Conservation (phyloP, 2,888 invertebrate genomes). For the Timema cristinae region DNA sequence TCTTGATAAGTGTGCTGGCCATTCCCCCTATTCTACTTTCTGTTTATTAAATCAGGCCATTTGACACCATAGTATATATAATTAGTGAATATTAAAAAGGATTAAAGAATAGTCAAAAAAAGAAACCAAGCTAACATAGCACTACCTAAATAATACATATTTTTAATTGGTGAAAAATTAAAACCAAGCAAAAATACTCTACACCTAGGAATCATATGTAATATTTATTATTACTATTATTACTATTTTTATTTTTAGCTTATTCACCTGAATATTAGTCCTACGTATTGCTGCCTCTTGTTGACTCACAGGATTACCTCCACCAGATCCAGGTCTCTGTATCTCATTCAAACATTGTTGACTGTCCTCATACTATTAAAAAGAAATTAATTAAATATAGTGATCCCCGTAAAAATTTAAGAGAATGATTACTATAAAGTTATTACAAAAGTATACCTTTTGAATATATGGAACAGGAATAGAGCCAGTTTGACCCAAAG, state of each 20-base stretch:
- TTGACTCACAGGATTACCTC: slow-evolving; percentile 32
- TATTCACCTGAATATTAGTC: slow-evolving; percentile 31
- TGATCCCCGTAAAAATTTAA: background rate
- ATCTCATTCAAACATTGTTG: slow-evolving; percentile 42
- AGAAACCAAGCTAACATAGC: no score
- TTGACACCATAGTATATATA: no score
- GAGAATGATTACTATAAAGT: background rate
- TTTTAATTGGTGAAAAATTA: no score
- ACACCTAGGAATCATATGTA: no score
- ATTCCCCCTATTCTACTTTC: no score
- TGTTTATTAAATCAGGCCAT: no score
- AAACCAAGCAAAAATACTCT: no score
- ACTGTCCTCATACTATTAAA: slow-evolving; percentile 46
- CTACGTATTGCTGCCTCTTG: slow-evolving; percentile 30
- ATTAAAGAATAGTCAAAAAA: no score
- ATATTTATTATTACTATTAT: no score
- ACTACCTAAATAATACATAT: no score
- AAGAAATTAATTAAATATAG: background rate
- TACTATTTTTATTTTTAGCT: background rate
- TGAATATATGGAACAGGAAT: slow-evolving; percentile 96
- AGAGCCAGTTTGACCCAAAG: slow-evolving; percentile 79
- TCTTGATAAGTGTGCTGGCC: no score
- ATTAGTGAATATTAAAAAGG: no score
- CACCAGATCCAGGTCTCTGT: slow-evolving; percentile 44
- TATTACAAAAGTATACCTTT: slow-evolving; percentile 51